These are phyloP conservation scores for Lathamus discolor DNA, from an alignment of 2,113 vertebrate genomes.

Conservation along the genomic window DNA sequence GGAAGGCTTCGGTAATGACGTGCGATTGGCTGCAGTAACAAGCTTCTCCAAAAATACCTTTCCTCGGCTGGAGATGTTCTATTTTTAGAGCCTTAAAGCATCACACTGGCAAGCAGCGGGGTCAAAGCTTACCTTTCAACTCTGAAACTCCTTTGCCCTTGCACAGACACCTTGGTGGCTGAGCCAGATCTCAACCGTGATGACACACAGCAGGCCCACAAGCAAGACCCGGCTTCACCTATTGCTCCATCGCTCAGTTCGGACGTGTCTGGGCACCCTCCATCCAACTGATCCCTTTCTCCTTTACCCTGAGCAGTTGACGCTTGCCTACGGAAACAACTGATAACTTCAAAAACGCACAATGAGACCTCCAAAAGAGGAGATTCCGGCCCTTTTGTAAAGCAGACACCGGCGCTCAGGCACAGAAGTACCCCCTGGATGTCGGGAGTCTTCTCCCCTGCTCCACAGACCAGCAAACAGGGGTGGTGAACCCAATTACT, in stretches of 20 bases:
- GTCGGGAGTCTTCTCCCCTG: not conserved
- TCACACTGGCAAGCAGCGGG: not conserved
- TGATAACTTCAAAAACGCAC: not conserved
- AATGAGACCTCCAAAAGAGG: not conserved
- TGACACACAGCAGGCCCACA: fast-evolving
- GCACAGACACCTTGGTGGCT: not conserved
- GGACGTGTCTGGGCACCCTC: fast-evolving
- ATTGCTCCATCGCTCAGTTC: not conserved
- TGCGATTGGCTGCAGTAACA: not conserved
- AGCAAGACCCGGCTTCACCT: not conserved
- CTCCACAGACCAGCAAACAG: not conserved
- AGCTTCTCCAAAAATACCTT: conserved; percentile 23
- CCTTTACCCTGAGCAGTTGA: fast-evolving
- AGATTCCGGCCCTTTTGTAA: not conserved
- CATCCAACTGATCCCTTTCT: fast-evolving
- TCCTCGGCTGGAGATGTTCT: not conserved
- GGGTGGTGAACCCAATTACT: conserved; percentile 37
- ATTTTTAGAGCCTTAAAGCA: conserved; percentile 1
- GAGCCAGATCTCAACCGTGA: not conserved
- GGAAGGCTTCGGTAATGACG: not conserved
- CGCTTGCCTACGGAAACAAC: fast-evolving
- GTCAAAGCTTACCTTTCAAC: conserved; percentile 13
- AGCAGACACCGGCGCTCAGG: fast-evolving
- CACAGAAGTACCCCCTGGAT: not conserved
- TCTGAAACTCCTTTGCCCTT: not conserved